Evolutionary conservation across 2,797 vertebrate genomes (phyloP).

Genomic region (Sphenodon punctatus): DNA sequence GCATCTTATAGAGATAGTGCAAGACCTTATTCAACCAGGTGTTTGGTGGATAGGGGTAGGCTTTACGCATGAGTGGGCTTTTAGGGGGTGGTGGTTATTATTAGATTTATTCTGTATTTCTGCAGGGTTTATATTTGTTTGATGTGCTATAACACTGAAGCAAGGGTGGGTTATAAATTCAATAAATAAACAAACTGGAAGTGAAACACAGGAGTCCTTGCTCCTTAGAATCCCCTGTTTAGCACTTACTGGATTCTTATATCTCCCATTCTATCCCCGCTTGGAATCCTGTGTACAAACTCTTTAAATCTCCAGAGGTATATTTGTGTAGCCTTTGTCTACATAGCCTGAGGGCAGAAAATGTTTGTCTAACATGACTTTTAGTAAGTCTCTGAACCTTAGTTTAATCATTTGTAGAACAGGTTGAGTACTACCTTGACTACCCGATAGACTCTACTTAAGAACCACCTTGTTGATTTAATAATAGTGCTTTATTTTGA

Average conservation of each 20-base stretch:
- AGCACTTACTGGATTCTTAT: neutral
- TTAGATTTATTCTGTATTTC: too few species aligned
- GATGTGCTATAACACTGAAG: too few species aligned
- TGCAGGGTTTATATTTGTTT: too few species aligned
- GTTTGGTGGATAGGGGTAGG: too few species aligned
- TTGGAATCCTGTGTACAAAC: neutral
- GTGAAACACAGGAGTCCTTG: neutral
- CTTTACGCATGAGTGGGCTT: too few species aligned
- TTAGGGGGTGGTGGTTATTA: too few species aligned
- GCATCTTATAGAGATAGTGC: too few species aligned
- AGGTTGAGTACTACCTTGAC: neutral
- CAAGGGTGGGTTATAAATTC: too few species aligned
- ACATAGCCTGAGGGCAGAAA: neutral
- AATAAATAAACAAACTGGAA: too few species aligned
- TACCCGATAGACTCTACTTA: neutral
- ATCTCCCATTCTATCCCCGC: neutral
- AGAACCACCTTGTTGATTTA: neutral
- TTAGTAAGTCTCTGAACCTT: neutral
- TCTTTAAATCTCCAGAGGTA: neutral
- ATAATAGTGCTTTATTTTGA: neutral
- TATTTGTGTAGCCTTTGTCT: neutral
- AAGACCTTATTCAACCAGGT: too few species aligned
- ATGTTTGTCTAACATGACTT: neutral
- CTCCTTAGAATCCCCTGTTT: neutral
- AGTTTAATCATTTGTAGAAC: neutral